Base-by-base conservation (phyloP, 2,888 invertebrate species). In the Limnephilus auricula region DNA sequence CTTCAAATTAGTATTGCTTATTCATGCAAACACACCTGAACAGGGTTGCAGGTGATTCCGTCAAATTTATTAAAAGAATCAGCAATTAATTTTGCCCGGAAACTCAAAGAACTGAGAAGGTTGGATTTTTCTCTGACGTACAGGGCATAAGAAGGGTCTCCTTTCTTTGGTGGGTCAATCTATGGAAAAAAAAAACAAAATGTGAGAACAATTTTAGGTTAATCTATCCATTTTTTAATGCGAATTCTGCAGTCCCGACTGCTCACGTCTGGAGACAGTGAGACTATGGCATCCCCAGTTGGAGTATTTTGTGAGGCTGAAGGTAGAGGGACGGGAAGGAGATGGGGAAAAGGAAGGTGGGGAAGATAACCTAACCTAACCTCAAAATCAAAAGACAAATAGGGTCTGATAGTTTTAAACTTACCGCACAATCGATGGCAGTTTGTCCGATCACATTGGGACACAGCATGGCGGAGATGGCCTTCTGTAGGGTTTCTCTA, bases 401-500 rank as follows among this genome's bases (percentile, higher is more conserved):
- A 25, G 5, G n/a, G n/a, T 65, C 65, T 65, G 5, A 25, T n/a
- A 25, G 25, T 65, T 65, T 65, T 65, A 5, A 32, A 95, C 95
- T 94, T 89, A 99, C 99, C 84, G 99, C 97, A 91, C 98, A 98
- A 94, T 99, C 99, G 95, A 99, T 97, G 13, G 97, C 97, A 25
- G 97, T 97, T 97, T 99, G 99, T 2, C 99, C 99, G 88, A 98
- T 96, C 34, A 98, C 98, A 82, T 99, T 98, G 79, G 99, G 98
- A 94, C 99, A 99, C 92, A 99, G 96, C 96, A 98, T 99, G 85
- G 99, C 99, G 45, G 99, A 99, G 92, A 99, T 97, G 88, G 98
- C 98, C 95, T 99, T 99, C 94, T 98, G 96, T 90, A 99, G 96
- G 95, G 98, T 97, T 1, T 97, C 97, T 95, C 97, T 98, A n/a